phyloP scores from a whole-genome alignment of 2,113 vertebrate genomes.

The Chionodraco myersi region DNA sequence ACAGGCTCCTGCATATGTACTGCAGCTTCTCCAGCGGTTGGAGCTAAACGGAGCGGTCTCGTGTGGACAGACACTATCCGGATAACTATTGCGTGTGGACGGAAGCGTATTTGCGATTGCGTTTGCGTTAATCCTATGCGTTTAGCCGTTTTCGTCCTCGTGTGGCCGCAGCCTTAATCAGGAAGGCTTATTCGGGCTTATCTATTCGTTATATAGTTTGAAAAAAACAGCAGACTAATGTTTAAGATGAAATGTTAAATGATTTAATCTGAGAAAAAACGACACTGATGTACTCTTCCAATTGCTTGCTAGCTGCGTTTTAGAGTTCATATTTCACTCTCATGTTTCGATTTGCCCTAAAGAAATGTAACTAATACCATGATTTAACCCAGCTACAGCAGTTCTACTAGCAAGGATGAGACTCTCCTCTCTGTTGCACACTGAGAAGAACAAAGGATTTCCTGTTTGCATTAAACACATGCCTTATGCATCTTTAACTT shows the following conservation, averaged over 20 bases:
- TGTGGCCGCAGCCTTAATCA: neutral
- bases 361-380: neutral
- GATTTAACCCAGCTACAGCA: constrained; percentile 1
- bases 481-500: neutral
- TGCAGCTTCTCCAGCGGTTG: too few species aligned
- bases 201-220: neutral
- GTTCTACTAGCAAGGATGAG: neutral
- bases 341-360: constrained; percentile 9
- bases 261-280: neutral
- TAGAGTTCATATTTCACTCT: constrained; percentile 7
- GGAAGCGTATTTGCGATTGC: too few species aligned
- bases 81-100: too few species aligned
- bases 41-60: too few species aligned
- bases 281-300: neutral
- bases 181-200: neutral
- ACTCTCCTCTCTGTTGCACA: neutral
- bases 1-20: too few species aligned
- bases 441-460: neutral
- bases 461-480: neutral
- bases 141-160: too few species aligned
- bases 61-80: too few species aligned
- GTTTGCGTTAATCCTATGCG: too few species aligned
- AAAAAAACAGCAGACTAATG: neutral
- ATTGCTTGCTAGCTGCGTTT: neutral
- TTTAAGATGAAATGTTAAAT: neutral